These are phyloP conservation scores for Galeruca laticollis DNA, from an alignment of 2,888 invertebrate species.

Conservation along the genomic window DNA sequence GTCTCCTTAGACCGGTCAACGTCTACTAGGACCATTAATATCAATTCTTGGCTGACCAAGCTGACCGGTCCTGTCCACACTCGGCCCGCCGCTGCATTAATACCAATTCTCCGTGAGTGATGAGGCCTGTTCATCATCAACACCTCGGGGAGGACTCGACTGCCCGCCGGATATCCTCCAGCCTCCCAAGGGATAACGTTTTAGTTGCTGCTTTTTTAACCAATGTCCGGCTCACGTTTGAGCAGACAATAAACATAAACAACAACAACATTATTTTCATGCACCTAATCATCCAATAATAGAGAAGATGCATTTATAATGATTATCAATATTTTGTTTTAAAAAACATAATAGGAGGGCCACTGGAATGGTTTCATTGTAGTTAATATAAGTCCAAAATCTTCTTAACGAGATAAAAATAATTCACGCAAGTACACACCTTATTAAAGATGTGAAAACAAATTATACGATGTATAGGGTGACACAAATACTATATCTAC, in stretches of 20 bases:
- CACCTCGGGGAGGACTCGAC: slow-evolving; percentile 62
- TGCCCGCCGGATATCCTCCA: slow-evolving; percentile 59
- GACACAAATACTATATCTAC: no score
- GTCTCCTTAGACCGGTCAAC: slow-evolving; percentile 61
- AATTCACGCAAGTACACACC: no score
- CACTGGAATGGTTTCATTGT: no score
- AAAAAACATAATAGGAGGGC: no score
- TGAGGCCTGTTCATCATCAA: slow-evolving; percentile 66
- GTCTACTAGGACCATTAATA: slow-evolving; percentile 64
- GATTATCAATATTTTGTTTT: no score
- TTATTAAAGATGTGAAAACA: no score
- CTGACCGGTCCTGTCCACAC: slow-evolving; percentile 63
- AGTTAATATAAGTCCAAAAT: no score
- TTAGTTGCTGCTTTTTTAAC: slow-evolving; percentile 10
- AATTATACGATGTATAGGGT: no score
- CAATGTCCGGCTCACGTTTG: background rate
- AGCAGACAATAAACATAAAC: background rate
- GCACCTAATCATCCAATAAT: no score
- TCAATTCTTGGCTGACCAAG: slow-evolving; percentile 64
- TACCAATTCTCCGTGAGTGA: slow-evolving; percentile 67
- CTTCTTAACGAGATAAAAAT: no score
- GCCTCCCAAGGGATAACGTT: slow-evolving; percentile 55
- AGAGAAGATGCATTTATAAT: no score
- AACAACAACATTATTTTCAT: no score
- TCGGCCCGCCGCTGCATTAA: slow-evolving; percentile 65